Conservation (phyloP, 2,888 invertebrate genomes). For the Adelphocoris suturalis region DNA sequence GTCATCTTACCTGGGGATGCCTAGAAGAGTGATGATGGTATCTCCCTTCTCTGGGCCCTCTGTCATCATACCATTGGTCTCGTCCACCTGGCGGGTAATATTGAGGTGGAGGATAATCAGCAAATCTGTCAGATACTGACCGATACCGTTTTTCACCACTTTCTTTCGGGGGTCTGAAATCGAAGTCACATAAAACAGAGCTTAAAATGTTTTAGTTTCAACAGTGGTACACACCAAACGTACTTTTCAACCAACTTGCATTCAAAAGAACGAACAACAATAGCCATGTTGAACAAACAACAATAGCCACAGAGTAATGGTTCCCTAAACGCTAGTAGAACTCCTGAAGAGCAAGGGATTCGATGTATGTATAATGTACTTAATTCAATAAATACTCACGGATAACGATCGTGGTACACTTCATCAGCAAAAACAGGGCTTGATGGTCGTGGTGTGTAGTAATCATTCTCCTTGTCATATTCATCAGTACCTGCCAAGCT, state of each 20-base stretch:
- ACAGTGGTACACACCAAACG: no score
- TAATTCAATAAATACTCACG: constrained; percentile 10
- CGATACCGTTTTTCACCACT: constrained; percentile 74
- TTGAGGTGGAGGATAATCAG: constrained; percentile 73
- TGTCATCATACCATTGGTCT: constrained; percentile 72
- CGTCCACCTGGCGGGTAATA: constrained; percentile 66
- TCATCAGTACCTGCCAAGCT: constrained; percentile 87
- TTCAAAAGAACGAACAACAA: no score
- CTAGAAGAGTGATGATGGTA: constrained; percentile 67
- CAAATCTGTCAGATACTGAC: constrained; percentile 75
- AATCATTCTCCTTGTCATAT: constrained; percentile 83
- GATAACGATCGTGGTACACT: constrained; percentile 68
- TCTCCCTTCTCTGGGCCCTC: constrained; percentile 33
- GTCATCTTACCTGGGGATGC: constrained; percentile 54
- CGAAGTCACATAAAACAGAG: neutral
- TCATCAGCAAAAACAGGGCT: constrained; percentile 81
- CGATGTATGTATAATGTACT: no score
- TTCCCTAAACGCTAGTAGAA: no score
- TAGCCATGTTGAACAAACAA: no score
- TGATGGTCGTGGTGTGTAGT: constrained; percentile 84
- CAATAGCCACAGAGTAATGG: no score
- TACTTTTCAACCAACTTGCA: no score
- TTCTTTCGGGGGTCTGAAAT: constrained; percentile 24
- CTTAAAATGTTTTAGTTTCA: neutral
- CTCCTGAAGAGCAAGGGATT: neutral